Base-by-base conservation (phyloP, 2,113 vertebrate species). In the Pontoporia blainvillei region DNA sequence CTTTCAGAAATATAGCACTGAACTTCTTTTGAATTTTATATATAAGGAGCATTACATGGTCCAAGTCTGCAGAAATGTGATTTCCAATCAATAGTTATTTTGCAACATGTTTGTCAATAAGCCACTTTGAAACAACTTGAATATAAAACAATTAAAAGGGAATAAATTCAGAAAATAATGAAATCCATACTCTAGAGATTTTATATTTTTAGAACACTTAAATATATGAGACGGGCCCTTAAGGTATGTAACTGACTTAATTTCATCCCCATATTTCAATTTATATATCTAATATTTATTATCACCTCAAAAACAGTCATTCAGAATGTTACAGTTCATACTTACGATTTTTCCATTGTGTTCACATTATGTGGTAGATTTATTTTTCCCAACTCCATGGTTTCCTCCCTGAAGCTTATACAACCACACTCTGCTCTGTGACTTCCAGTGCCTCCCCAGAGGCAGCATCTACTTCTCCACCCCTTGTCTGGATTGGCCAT, bases 51-150 rank as follows among this genome's bases (percentile, higher is more conserved):
- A 91, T 91, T 88, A 67, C 31, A 82, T 36, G 36, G 75, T 36
- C 8, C 12, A 85, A 62, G 9, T 41, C 41, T 66, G 41, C 18
- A 59, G 66, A 89, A 88, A 44, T 27, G 18, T 78, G 83, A 82
- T 89, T 91, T 91, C 31, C 3, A 89, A 46, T 89, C 76, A 83
- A 66, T 84, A 52, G 8, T 52, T 88, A 71, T 72, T 84, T 39
- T 90, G 27, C n/a, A 94, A 31, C 69, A 67, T 52, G 62, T 91
- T 90, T 96, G 39, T 36, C 82, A 89, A 73, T 73, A 87, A 62
- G 83, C 8, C 21, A 94, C 34, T 97, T 59, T 73, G 5, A 69
- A 96, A 49, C 10, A 91, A 79, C 12, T 73, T 39, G 69, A 61
- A 52, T 49, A 61, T 34, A 69, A 92, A 41, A 72, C 14, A 85